A percentile compares a stretch with the other conserved stretches of the same genome.
Conservation (phyloP, 2,797 vertebrate species). For the Gadopsis marmoratus region DNA sequence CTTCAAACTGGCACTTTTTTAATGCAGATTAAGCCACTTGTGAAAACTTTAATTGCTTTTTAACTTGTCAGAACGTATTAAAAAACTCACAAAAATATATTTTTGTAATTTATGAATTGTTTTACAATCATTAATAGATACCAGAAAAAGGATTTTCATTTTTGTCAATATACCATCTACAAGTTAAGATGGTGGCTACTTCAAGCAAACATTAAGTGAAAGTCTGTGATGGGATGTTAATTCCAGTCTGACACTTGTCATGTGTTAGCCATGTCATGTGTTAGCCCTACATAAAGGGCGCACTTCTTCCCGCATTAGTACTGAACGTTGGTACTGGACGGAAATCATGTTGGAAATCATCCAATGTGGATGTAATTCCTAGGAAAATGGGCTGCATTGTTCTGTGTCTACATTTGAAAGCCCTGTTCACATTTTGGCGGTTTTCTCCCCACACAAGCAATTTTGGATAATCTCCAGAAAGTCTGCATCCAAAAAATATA, state of each 20-base stretch:
- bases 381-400: not conserved
- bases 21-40: not conserved
- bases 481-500: not conserved
- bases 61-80: not conserved
- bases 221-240: not conserved
- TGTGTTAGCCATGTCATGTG: not conserved
- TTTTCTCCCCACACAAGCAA: constrained; percentile 11
- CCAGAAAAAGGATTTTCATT: no score
- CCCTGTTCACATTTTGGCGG: not conserved
- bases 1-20: not conserved
- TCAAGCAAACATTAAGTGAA: not conserved
- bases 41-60: not conserved
- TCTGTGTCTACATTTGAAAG: not conserved
- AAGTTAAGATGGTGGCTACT: not conserved
- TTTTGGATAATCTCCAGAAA: constrained; percentile 6
- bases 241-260: not conserved
- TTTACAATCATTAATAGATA: no score
- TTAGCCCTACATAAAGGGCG: not conserved
- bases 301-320: not conserved
- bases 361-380: not conserved
- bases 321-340: not conserved
- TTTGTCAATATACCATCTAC: no score
- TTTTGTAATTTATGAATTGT: not conserved
- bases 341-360: not conserved
- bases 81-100: not conserved